Percentiles rank a stretch among this genome's conserved stretches.
Conservation (phyloP, 2,797 vertebrate species). For the Phataginus tetradactyla region DNA sequence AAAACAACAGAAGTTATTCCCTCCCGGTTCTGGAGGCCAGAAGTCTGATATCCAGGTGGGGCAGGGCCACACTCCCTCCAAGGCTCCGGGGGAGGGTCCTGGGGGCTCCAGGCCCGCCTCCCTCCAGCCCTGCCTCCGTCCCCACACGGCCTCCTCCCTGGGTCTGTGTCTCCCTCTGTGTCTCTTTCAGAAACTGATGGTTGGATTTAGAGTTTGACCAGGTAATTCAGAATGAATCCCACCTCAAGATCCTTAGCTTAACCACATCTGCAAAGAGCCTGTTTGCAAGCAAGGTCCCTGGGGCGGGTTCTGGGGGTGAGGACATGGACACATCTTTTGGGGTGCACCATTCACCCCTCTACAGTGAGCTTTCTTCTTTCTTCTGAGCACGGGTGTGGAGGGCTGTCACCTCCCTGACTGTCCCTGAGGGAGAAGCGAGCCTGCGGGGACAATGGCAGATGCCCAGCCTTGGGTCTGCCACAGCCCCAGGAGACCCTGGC, state of each 20-base stretch:
- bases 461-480: background rate
- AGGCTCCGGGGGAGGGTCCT: background rate
- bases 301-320: background rate
- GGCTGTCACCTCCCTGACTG: background rate
- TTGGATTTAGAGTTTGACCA: background rate
- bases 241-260: no score
- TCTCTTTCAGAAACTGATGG: background rate
- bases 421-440: background rate
- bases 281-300: background rate
- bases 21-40: background rate
- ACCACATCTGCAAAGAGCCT: background rate
- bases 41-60: background rate
- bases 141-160: fast-evolving
- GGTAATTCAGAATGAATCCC: background rate
- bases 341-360: background rate
- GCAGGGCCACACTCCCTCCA: fast-evolving
- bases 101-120: background rate
- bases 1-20: background rate
- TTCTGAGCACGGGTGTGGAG: background rate
- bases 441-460: fast-evolving
- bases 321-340: background rate
- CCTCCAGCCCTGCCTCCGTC: background rate
- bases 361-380: background rate
- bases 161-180: no score
- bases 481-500: fast-evolving